Base-by-base conservation (phyloP, 2,113 vertebrate species). In the Psittacula cyanocephala region DNA sequence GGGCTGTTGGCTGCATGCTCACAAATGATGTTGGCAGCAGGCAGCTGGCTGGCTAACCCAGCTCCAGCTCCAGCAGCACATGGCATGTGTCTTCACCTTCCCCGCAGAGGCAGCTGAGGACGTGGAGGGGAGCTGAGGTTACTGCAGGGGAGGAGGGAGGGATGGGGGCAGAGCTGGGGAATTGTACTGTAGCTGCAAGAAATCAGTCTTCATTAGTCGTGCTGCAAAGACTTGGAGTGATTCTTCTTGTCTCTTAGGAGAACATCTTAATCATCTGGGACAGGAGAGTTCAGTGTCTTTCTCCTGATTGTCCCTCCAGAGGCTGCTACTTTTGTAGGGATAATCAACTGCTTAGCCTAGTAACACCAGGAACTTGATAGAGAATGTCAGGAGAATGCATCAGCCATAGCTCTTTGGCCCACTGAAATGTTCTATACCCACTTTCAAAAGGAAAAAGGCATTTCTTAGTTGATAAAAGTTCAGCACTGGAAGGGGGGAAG, bases 181-280 rank as follows among this genome's bases (percentile, higher is more conserved):
- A 60, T 50, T 37, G 23, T 33, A 52, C 72, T 86, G 49, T n/a
- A 75, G 72, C 69, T 86, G 72, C 27, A 47, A 60, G 80, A 74
- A 81, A 95, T 92, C 77, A 41, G 47, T 92, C 91, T 84, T 96
- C 93, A 93, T 95, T 95, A 95, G 53, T 55, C 62, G 46, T 88
- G 60, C 80, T 69, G 65, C 69, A 57, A 76, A 68, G 65, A 52
- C 39, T 55, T 81, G 74, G 47, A 93, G 69, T 64, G 35, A 75
- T 93, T 88, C 72, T 88, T 86, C 94, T 91, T 81, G 43, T 81
- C 89, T 92, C 50, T 85, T 44, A 52, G 37, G 47, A 95, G 57
- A 89, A 44, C 25, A 29, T 43, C 65, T 94, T 96, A 96, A 96
- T 96, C 94, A 96, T 90, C 59, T 77, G 62, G 60, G 91, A 72